Base-by-base conservation (phyloP, 1,140 invertebrate species). In the Delia radicum region DNA sequence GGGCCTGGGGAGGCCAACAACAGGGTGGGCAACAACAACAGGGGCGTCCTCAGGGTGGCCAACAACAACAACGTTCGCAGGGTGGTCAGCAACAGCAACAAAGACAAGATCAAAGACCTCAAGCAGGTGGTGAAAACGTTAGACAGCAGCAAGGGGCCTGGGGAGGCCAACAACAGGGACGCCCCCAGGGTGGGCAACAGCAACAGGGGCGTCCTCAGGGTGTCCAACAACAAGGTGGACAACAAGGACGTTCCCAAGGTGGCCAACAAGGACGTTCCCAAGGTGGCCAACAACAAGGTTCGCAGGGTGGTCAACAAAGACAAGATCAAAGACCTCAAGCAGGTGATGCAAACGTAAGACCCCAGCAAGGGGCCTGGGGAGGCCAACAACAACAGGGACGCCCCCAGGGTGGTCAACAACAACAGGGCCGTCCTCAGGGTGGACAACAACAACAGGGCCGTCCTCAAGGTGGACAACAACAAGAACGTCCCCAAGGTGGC, bases 251-350 rank as follows among this genome's bases (percentile, higher is more conserved):
- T 24, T 8, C n/a, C 4, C 37, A 31, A 13, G 26, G 27, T 29
- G n/a, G 42, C 15, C 71, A 73, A 46, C 37, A 15, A 2, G 33
- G 24, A 21, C 0, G 15, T 1, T n/a, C 2, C 13, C 37, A 73
- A 31, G 24, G 72, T 8, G 42, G 42, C 73, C 74, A 74, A 24
- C 65, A 61, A 75, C 76, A 74, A 4, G 28, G 2, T 21, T 69
- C 31, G 77, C 18, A 62, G 73, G 48, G 71, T 27, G n/a, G 26
- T 2, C 29, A 46, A 55, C 74, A 72, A 33, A 55, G 24, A 7
- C 12, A 37, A 37, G 5, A n/a, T n/a, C n/a, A n/a, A n/a, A n/a
- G n/a, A n/a, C 37, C 37, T 1, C 48, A 76, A 27, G 73, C 65
- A 26, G 18, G 55, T 0, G 37, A 74, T 2, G 10, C 13, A 7